Evolutionary conservation across 2,888 invertebrate species (phyloP), one percentile per base, ranked within the genome.

Genomic region (Macrophya alboannulata): DNA sequence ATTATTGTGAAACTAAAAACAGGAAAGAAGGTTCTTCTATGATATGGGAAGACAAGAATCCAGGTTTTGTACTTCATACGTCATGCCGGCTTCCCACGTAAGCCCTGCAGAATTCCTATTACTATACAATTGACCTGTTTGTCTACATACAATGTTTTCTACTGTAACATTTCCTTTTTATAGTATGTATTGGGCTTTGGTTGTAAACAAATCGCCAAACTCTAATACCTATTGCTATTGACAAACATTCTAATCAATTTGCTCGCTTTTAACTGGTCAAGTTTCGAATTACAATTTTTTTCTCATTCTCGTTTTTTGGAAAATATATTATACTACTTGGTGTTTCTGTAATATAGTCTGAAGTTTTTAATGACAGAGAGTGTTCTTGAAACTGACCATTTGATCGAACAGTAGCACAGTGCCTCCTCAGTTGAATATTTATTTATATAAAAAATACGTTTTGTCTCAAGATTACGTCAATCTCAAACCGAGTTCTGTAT

Each of bases 1-100:
- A 81, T 81, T 62, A 62, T 81, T 40, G 21, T 65, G 62, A 65
- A 84, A 40, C 74, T 74, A 81, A 65, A 72, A 62, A 81, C 40
- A 77, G 65, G 65, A 55, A 48, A 79, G 31, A 65, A 59, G 51
- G 40, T 71, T 81, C 8, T 65, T 45, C 68, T 21, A 10, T 40
- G 62, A 62, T 43, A 62, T 9, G 9, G 2, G 9, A n/a, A 77
- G 55, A 17, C 31, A 25, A 17, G 25, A 45, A 77, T 71, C 31
- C 31, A 15, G 17, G 21, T 9, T 59, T 31, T 55, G 51, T 62
- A 12, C 12, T 2, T 25, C 48, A 21, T 81, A 17, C 59, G 76
- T 37, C 21, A 48, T 15, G 76, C 1, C 3, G 31, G 31, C 31
- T 31, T 31, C 1, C 31, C 3, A 31, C 31, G 3, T 31, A 31